phyloP scores from a whole-genome alignment of 2,888 invertebrate species.

The Diadegma fenestrale region DNA sequence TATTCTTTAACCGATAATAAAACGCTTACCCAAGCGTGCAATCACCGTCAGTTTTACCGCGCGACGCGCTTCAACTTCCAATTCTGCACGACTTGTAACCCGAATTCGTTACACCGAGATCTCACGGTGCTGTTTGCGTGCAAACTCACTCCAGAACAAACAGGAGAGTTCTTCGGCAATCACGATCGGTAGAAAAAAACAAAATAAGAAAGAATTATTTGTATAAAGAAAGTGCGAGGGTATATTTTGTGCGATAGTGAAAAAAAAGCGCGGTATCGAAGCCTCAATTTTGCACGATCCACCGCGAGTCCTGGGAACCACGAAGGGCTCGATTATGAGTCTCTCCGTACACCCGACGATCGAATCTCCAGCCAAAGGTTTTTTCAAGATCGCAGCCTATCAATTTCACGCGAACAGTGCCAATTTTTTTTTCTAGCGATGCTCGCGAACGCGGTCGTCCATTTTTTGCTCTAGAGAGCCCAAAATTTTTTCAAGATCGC shows the following conservation, averaged over 20 bases:
- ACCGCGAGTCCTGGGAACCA: conserved; percentile 65
- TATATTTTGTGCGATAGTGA: conserved; percentile 24
- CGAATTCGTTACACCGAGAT: conserved; percentile 66
- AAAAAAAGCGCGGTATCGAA: conserved; percentile 61
- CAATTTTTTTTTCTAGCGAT: background rate
- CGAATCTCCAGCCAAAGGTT: conserved; percentile 1
- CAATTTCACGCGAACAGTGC: background rate
- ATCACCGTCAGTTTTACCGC: conserved; percentile 40
- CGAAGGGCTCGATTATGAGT: conserved; percentile 4
- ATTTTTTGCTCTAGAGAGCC: background rate
- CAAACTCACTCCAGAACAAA: conserved; percentile 50
- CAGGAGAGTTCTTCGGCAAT: conserved; percentile 37
- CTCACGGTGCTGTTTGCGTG: conserved; percentile 18
- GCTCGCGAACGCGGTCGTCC: background rate
- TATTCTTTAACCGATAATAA: background rate
- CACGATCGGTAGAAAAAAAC: conserved; percentile 35
- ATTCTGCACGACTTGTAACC: conserved; percentile 69
- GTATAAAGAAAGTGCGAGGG: conserved; percentile 20
- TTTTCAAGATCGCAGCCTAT: background rate
- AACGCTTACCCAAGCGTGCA: conserved; percentile 22
- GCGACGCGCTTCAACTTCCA: conserved; percentile 49
- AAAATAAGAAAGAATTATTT: conserved; percentile 33
- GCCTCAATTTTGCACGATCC: conserved; percentile 71
- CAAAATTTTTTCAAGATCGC: background rate
- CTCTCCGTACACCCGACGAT: conserved; percentile 32